phyloP scores from a whole-genome alignment of 2,113 vertebrate species.

The Lutjanus erythropterus region DNA sequence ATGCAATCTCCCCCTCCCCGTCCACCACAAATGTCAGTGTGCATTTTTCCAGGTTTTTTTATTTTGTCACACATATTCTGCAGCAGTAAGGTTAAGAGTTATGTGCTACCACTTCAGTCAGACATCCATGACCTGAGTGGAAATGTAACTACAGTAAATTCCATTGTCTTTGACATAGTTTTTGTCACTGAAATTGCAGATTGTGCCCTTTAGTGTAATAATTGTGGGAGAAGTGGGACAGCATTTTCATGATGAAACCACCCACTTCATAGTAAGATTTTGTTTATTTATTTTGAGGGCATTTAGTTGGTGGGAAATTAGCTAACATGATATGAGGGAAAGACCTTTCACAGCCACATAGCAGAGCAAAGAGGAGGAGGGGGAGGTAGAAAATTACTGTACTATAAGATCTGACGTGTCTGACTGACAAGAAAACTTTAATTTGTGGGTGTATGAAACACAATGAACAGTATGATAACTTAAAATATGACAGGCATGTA shows the following conservation, averaged over 20 bases:
- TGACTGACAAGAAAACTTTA: conserved; percentile 29
- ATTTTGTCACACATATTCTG: conserved; percentile 32
- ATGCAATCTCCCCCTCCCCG: not conserved
- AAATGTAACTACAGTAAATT: conserved; percentile 31
- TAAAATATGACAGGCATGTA: conserved; percentile 26
- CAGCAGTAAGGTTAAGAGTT: not conserved
- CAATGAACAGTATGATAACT: conserved; percentile 7
- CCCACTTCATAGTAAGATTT: conserved; percentile 12
- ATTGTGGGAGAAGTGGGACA: not conserved
- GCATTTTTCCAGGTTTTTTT: conserved; percentile 22
- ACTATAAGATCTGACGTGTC: conserved; percentile 33
- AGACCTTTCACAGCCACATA: conserved; percentile 37
- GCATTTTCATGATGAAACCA: conserved; percentile 31
- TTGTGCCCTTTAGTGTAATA: conserved; percentile 8
- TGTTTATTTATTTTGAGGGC: conserved; percentile 24
- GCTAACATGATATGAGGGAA: conserved; percentile 29
- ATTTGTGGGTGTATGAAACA: conserved; percentile 30
- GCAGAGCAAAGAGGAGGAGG: conserved; percentile 29
- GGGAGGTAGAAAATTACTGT: conserved; percentile 39
- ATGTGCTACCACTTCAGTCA: conserved; percentile 14
- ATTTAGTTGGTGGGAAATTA: conserved; percentile 41
- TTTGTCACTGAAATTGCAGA: conserved; percentile 11
- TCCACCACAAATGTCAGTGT: conserved; percentile 22
- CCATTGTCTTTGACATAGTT: not conserved
- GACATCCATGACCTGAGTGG: conserved; percentile 3